These are phyloP conservation scores for Strigamia transsilvanica DNA, from an alignment of 2,888 invertebrate genomes.

Conservation along the genomic window DNA sequence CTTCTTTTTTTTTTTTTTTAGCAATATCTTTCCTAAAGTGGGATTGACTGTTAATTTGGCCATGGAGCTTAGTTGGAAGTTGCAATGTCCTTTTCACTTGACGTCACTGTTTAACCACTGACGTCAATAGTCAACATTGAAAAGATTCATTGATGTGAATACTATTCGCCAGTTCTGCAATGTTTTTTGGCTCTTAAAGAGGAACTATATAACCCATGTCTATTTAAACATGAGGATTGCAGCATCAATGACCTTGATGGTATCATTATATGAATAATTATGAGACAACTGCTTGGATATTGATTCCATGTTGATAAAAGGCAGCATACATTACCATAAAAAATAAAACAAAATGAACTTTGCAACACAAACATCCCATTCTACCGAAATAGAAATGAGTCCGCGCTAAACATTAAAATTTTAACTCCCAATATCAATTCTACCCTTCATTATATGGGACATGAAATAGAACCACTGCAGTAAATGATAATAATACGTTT, in stretches of 20 bases:
- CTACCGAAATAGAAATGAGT: constrained; percentile 18
- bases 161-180: neutral
- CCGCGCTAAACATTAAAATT: neutral
- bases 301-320: neutral
- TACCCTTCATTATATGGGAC: neutral
- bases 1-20: neutral
- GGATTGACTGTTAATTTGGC: constrained; percentile 26
- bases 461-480: neutral
- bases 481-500: neutral
- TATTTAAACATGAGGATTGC: constrained; percentile 11
- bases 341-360: neutral
- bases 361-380: neutral
- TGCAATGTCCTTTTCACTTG: constrained; percentile 12
- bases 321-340: neutral
- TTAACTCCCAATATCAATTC: too few species aligned
- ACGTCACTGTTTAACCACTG: constrained; percentile 6
- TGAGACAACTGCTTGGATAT: neutral
- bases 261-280: neutral
- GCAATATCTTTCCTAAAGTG: constrained; percentile 16
- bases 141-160: constrained; percentile 22
- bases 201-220: neutral
- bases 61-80: neutral
- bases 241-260: constrained; percentile 22
- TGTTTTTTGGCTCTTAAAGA: neutral
- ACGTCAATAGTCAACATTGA: neutral